Evolutionary conservation across 2,888 invertebrate genomes (phyloP).

Genomic region (Rhodophaea formosa): DNA sequence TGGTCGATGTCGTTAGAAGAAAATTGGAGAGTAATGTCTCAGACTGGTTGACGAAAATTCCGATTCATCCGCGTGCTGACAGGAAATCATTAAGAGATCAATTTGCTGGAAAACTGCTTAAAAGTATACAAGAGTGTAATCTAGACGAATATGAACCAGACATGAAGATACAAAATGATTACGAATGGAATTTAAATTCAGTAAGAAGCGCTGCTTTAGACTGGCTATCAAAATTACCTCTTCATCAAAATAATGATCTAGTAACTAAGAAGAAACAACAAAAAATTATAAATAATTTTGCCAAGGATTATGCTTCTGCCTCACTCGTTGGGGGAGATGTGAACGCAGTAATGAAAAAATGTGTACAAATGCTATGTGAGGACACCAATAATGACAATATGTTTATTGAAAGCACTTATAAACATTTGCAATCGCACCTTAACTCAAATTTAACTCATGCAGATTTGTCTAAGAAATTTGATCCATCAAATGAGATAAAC

Average conservation of each 20-base stretch:
- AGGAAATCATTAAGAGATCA: slow-evolving; percentile 15
- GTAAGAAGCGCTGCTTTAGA: background rate
- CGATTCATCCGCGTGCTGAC: slow-evolving; percentile 21
- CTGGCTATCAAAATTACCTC: background rate
- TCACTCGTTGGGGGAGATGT: background rate
- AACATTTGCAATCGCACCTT: background rate
- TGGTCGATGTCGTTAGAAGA: background rate
- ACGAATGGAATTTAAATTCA: background rate
- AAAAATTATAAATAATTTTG: background rate
- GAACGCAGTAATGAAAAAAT: background rate
- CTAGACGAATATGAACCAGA: background rate
- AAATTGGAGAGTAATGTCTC: slow-evolving; percentile 23
- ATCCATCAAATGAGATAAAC: background rate
- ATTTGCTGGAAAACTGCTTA: slow-evolving; percentile 10
- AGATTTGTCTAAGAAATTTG: background rate
- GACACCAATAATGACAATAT: background rate
- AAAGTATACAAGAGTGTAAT: slow-evolving; percentile 14
- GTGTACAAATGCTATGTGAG: background rate
- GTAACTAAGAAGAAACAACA: background rate
- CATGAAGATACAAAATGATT: background rate
- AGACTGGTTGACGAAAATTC: slow-evolving; percentile 32
- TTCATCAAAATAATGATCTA: background rate
- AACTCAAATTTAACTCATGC: background rate
- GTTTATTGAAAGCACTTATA: background rate
- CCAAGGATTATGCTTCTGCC: background rate